These are phyloP conservation scores for Candoia aspera DNA, from an alignment of 2,113 vertebrate species.

Conservation along the genomic window DNA sequence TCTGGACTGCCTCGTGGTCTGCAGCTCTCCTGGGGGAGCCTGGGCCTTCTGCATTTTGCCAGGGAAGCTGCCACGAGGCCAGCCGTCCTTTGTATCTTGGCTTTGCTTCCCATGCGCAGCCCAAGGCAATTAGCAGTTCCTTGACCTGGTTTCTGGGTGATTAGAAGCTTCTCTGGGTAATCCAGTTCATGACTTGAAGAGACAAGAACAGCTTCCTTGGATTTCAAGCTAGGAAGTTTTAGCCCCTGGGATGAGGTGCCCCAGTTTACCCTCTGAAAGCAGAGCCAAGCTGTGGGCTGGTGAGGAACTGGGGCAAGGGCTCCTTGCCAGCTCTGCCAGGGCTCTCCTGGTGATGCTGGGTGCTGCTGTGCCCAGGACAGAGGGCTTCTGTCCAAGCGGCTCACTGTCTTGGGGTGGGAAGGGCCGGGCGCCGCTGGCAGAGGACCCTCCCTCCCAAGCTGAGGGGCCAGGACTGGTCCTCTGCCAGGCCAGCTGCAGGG, in stretches of 20 bases:
- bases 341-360: background rate
- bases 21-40: no score
- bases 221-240: background rate
- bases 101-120: no score
- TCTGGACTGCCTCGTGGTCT: no score
- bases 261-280: background rate
- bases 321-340: background rate
- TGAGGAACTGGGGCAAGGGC: background rate
- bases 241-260: background rate
- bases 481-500: background rate
- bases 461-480: background rate
- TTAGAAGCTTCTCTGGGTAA: background rate
- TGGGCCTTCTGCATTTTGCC: no score
- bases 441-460: background rate
- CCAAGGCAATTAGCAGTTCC: no score
- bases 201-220: background rate
- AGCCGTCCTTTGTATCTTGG: no score
- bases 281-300: background rate
- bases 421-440: background rate
- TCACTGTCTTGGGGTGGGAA: no score
- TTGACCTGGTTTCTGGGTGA: no score
- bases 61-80: no score
- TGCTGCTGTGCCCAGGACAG: background rate
- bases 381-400: no score
- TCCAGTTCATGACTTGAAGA: no score